phyloP scores from a whole-genome alignment of 2,113 vertebrate species.

The Forbesichthys agassizii region DNA sequence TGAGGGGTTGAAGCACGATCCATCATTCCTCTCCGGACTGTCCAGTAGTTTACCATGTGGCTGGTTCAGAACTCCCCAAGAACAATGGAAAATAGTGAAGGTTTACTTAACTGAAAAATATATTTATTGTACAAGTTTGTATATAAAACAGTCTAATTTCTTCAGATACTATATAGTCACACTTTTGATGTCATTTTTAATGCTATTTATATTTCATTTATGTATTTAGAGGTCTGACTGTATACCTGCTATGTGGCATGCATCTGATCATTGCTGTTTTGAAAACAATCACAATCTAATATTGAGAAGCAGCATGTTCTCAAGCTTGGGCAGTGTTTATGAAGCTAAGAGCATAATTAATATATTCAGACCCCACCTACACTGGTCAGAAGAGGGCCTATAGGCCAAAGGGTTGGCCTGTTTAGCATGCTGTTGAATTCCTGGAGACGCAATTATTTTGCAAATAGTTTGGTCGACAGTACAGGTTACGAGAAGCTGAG shows the following conservation, averaged over 20 bases:
- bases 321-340: slow-evolving; percentile 42
- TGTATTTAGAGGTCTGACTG: not conserved
- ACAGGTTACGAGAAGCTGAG: slow-evolving; percentile 47
- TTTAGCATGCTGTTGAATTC: slow-evolving; percentile 60
- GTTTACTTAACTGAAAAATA: slow-evolving; percentile 11
- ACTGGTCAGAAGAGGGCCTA: slow-evolving; percentile 56
- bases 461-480: slow-evolving; percentile 60
- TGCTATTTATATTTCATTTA: not conserved
- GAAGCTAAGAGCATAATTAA: slow-evolving; percentile 58
- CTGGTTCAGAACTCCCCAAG: slow-evolving; percentile 41
- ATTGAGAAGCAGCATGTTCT: slow-evolving; percentile 30
- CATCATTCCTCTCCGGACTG: slow-evolving; percentile 63
- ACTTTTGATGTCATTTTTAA: not conserved
- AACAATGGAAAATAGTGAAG: slow-evolving; percentile 22
- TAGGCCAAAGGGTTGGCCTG: slow-evolving; percentile 56
- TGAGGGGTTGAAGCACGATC: slow-evolving; percentile 61
- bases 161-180: slow-evolving; percentile 39
- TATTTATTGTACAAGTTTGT: not conserved
- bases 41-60: slow-evolving; percentile 56
- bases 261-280: not conserved
- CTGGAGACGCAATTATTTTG: slow-evolving; percentile 70
- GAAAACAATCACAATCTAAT: slow-evolving; percentile 20
- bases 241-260: not conserved
- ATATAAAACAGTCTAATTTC: slow-evolving; percentile 35
- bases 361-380: slow-evolving; percentile 60